These are phyloP conservation scores for Chondrilla cf. caribensis DNA, from an alignment of 37 sponge, comb jelly and placozoan species.

Conservation along the genomic window DNA sequence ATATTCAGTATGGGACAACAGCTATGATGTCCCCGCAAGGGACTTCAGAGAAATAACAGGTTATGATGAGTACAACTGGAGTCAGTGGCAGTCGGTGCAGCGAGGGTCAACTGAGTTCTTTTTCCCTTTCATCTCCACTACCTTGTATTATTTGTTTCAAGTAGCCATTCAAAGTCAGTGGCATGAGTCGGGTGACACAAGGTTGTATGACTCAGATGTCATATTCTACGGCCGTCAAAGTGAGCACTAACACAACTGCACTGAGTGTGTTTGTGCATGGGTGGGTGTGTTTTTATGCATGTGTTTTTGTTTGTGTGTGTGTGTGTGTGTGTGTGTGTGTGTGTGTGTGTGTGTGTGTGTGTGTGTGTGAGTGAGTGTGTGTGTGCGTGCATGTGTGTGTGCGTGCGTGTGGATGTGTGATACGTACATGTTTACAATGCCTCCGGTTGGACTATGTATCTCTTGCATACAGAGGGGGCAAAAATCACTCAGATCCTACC, in stretches of 20 bases:
- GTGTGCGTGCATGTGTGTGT: too few species aligned
- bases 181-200: neutral
- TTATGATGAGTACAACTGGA: neutral
- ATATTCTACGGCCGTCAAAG: neutral
- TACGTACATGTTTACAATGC: too few species aligned
- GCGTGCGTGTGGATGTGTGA: too few species aligned
- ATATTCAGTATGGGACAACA: neutral
- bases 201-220: neutral
- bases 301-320: neutral
- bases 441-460: too few species aligned
- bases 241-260: neutral
- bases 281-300: neutral
- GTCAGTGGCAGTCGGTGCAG: neutral
- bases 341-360: too few species aligned
- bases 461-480: neutral
- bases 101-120: neutral
- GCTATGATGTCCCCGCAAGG: neutral
- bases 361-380: too few species aligned
- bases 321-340: constrained; percentile 13
- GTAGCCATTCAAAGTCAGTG: neutral
- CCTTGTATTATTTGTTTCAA: constrained; percentile 1
- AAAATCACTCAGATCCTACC: neutral
- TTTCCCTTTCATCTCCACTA: neutral
- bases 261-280: neutral
- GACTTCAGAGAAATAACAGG: neutral